Evolutionary conservation across 2,797 vertebrate genomes (phyloP), one percentile per base, ranked within the genome.

Genomic region (Euphonia xanthogaster): DNA sequence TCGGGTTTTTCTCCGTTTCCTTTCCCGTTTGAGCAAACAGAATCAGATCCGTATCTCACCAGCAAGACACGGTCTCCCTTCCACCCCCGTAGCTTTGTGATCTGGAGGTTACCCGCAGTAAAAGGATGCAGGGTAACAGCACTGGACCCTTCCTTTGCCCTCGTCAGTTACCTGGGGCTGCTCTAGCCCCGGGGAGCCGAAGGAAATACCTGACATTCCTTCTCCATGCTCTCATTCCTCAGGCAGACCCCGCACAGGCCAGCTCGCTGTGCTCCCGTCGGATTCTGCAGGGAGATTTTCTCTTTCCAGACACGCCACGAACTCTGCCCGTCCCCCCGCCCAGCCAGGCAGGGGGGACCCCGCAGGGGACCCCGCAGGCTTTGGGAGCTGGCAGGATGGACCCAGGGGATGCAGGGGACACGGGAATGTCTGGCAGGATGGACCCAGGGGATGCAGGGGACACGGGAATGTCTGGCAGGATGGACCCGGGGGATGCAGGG

Each of bases 131-230:
- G 33, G 47, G 39, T 44, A 68, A 35, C 62, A 33, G 58, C 10
- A 0, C 28, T 0, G 10, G 25, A 53, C 65, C 67, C 17, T 65
- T 91, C 47, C 37, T 75, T 33, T 39, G 44, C 33, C 55, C 23
- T 27, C 14, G 54, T 15, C 63, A 1, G 4, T 33, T 90, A 90
- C 90, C 93, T 93, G 88, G 40, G 84, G 81, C 86, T 87, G 58
- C 68, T 80, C 28, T 48, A 61, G 63, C 27, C 1, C 83, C 35
- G 84, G 6, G 31, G 63, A 94, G 88, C 90, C 71, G 66, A 27
- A 93, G 95, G 92, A 94, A 94, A 93, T 92, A 82, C 86, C 80
- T 67, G 63, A 70, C 90, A 95, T 96, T 96, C 94, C 90, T 93
- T 77, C 63, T 73, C 45, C 67, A 50, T 96, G 74, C 63, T 92